phyloP scores from a whole-genome alignment of 1,140 invertebrate genomes.

The Antheraea mylitta region DNA sequence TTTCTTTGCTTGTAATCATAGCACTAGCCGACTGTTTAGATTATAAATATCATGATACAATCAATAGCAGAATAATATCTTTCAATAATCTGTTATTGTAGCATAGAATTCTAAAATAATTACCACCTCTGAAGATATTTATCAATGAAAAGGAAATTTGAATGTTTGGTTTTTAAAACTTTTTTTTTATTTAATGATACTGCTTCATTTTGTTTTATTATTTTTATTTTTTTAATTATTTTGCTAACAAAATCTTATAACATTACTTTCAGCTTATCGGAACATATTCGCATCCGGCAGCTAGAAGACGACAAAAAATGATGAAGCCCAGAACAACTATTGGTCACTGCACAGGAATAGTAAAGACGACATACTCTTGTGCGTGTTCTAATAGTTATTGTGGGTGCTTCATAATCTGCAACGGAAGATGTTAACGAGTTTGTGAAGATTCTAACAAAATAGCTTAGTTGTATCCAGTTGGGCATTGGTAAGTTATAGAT shows the following conservation, averaged over 20 bases:
- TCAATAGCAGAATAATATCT: too few relatives aligned
- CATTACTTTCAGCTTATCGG: slow-evolving; percentile 7
- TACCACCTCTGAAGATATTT: too few relatives aligned
- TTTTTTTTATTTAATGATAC: too few relatives aligned
- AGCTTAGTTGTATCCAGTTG: background rate
- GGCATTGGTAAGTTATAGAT: background rate
- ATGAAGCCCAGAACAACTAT: slow-evolving; percentile 73
- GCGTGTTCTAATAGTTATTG: slow-evolving; percentile 78
- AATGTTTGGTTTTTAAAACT: too few relatives aligned
- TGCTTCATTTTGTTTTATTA: too few relatives aligned
- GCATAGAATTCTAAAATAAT: too few relatives aligned
- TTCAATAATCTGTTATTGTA: too few relatives aligned
- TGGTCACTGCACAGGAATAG: slow-evolving; percentile 76
- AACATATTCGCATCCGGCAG: background rate
- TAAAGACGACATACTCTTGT: slow-evolving; percentile 70
- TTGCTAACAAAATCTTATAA: slow-evolving; percentile 5
- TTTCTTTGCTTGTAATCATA: too few relatives aligned
- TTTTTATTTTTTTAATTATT: too few relatives aligned
- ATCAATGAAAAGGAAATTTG: too few relatives aligned
- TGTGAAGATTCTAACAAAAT: background rate
- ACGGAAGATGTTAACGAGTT: background rate
- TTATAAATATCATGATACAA: too few relatives aligned
- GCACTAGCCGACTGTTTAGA: too few relatives aligned
- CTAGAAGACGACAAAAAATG: slow-evolving; percentile 2
- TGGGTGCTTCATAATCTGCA: slow-evolving; percentile 68